Base-by-base conservation (phyloP, 2,113 vertebrate species). In the Peromyscus maniculatus region DNA sequence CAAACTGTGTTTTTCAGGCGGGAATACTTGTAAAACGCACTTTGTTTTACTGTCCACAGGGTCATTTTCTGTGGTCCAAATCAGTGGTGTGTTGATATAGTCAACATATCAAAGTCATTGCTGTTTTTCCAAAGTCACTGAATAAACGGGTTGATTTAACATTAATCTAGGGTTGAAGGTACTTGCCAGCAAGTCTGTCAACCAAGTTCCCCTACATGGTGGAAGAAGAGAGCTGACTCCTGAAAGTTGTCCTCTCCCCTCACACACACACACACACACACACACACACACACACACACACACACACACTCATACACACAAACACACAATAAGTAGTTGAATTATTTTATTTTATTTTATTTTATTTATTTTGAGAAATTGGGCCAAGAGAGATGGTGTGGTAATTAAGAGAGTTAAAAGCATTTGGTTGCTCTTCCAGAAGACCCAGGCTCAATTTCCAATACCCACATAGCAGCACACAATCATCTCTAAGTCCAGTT, bases 81-180 rank as follows among this genome's bases (percentile, higher is more conserved):
- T 71, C 26, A 16, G 2, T 75, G 66, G 46, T 90, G 49, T 89
- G 43, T 69, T 91, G 67, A 79, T 49, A 72, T 28, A 21, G 36
- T 71, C 15, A 84, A 79, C 46, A 89, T 52, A n/a, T 1, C 78
- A 24, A 17, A 91, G 49, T 55, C 74, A 74, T 89, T 80, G 43
- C 43, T 79, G 13, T 49, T 89, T 91, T 79, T 84, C 55, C 16
- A 43, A 75, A 88, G 69, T 84, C 12, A 83, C 91, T 55, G 59
- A 52, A 71, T 91, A 91, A 90, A 43, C 83, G 31, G 21, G 22
- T 28, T 79, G 39, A 94, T 39, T 93, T 86, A 46, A 84, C 96
- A 89, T 92, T 94, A 87, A 95, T 90, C 64, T n/a, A 55, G 12
- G 21, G 19, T 36, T n/a, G 21, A 72, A 88, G 49, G 33, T 36